Evolutionary conservation across 2,888 invertebrate species (phyloP).

Genomic region (Poecilus cupreus): DNA sequence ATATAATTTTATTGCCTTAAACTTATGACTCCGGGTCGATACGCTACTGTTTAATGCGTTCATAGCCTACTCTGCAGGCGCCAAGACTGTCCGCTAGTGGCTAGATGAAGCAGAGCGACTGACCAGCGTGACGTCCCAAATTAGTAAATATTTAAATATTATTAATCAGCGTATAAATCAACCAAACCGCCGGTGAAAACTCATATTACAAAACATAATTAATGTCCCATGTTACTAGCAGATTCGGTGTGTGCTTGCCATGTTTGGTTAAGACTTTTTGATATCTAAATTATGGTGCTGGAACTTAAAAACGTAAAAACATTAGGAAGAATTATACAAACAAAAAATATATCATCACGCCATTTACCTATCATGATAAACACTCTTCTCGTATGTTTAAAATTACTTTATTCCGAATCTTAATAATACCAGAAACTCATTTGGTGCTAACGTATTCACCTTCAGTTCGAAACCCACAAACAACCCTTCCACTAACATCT

Average conservation of each 20-base stretch:
- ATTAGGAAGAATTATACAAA: too few relatives aligned
- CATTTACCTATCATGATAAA: too few relatives aligned
- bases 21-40: background rate
- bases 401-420: too few relatives aligned
- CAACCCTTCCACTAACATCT: too few relatives aligned
- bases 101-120: background rate
- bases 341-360: too few relatives aligned
- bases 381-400: too few relatives aligned
- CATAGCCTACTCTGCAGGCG: background rate
- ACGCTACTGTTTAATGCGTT: conserved; percentile 15
- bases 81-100: background rate
- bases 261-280: background rate
- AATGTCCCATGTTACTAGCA: background rate
- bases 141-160: conserved; percentile 23
- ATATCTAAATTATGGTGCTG: background rate
- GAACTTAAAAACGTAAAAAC: too few relatives aligned
- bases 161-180: conserved; percentile 10
- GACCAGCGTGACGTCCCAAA: conserved; percentile 20
- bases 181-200: background rate
- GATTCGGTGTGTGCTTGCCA: background rate
- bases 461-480: too few relatives aligned
- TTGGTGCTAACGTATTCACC: too few relatives aligned
- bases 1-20: background rate
- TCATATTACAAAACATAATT: background rate
- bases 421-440: too few relatives aligned